These are phyloP conservation scores for Crossaster papposus DNA, from an alignment of 53 echinoderm and acorn worm species.

Conservation along the genomic window DNA sequence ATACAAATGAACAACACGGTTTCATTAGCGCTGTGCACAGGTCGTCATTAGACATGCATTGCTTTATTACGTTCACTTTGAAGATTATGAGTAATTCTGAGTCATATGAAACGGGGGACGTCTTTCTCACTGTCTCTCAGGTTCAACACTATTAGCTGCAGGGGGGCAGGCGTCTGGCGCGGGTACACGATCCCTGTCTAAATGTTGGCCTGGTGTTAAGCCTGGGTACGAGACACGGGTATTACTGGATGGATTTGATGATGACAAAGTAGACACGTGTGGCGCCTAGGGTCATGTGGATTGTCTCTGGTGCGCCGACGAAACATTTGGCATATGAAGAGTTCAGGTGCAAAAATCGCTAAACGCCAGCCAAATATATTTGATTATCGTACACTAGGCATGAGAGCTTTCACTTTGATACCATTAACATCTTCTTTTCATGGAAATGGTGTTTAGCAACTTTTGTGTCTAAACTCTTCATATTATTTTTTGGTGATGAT, in stretches of 20 bases:
- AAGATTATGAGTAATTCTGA: slow-evolving; percentile 46
- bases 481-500: too few relatives aligned
- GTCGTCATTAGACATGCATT: neutral
- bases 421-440: too few relatives aligned
- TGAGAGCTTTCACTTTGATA: too few relatives aligned
- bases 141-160: neutral
- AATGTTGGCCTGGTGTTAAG: slow-evolving; percentile 1
- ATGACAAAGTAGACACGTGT: slow-evolving; percentile 15
- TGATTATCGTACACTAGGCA: too few relatives aligned
- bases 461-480: too few relatives aligned
- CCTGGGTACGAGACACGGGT: slow-evolving; percentile 11
- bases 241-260: slow-evolving; percentile 7
- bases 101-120: slow-evolving; percentile 26
- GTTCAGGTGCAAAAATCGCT: too few relatives aligned
- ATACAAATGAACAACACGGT: neutral
- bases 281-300: neutral
- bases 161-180: neutral
- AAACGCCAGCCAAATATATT: too few relatives aligned
- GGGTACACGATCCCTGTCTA: slow-evolving; percentile 11
- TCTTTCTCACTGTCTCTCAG: neutral
- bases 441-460: too few relatives aligned
- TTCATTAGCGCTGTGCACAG: neutral
- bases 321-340: neutral
- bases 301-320: neutral
- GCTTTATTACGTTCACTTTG: slow-evolving; percentile 16